Conservation (phyloP, 2,797 vertebrate species). For the Peromyscus attwateri region DNA sequence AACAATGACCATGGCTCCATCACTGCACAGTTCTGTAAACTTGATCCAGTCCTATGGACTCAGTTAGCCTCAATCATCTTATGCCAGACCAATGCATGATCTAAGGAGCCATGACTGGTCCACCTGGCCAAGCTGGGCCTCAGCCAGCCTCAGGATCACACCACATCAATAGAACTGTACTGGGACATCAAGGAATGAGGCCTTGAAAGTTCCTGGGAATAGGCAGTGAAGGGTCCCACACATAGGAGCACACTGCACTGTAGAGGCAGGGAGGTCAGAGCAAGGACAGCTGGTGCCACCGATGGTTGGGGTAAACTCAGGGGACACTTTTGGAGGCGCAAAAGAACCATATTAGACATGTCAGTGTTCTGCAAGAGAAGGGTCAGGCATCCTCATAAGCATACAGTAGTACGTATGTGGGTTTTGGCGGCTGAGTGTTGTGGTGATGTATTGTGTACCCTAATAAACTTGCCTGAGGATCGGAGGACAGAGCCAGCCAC, state of each 20-base stretch:
- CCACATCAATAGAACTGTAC: background rate
- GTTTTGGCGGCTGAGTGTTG: background rate
- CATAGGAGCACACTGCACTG: background rate
- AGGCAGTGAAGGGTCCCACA: too few species aligned
- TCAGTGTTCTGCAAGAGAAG: background rate
- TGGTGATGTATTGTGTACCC: too few species aligned
- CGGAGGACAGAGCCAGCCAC: too few species aligned
- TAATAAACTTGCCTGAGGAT: too few species aligned
- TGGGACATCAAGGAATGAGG: background rate
- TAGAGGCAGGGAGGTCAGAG: background rate
- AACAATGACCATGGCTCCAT: too few species aligned
- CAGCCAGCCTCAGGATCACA: background rate
- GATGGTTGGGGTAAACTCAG: background rate
- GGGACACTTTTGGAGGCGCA: background rate
- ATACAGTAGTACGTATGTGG: too few species aligned
- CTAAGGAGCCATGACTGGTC: background rate
- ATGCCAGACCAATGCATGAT: background rate
- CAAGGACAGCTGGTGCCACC: background rate
- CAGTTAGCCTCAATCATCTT: background rate
- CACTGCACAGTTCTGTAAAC: background rate
- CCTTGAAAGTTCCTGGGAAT: background rate
- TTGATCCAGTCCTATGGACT: fast-evolving
- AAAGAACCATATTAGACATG: fast-evolving
- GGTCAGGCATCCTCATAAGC: background rate
- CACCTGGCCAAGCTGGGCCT: background rate